These are phyloP conservation scores for Cassiopea andromeda DNA, from an alignment of 30 jellyfish, hydroid and myxozoan species.

Conservation along the genomic window DNA sequence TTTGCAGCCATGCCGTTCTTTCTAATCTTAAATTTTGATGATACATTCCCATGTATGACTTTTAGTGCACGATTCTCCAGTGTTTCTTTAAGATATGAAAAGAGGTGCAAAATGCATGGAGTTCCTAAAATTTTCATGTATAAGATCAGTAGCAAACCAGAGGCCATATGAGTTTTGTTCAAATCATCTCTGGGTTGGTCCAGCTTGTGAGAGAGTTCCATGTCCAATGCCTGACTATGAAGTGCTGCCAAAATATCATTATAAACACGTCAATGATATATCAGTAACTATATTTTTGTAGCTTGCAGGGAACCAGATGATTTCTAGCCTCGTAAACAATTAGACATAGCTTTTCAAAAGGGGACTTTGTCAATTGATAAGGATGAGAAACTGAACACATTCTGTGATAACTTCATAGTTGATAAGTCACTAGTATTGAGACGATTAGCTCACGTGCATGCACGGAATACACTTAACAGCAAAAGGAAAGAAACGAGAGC, in stretches of 20 bases:
- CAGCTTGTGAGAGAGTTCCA: conserved; percentile 6
- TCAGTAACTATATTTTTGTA: conserved; percentile 4
- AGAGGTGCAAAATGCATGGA: no score
- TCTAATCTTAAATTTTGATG: not conserved
- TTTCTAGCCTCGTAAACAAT: conserved; percentile 21
- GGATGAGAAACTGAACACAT: conserved; percentile 21
- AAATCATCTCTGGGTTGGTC: conserved; percentile 27
- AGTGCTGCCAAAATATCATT: conserved; percentile 21
- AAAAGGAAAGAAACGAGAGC: conserved; percentile 23
- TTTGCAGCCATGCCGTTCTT: not conserved
- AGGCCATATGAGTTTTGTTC: not conserved
- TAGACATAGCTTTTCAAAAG: conserved; percentile 3
- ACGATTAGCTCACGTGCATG: conserved; percentile 22
- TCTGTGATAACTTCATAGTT: conserved; percentile 23
- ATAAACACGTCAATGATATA: conserved; percentile 18
- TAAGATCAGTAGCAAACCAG: no score
- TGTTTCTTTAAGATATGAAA: no score
- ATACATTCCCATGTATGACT: no score
- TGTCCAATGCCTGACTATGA: conserved; percentile 20
- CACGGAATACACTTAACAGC: not conserved
- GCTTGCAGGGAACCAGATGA: conserved; percentile 22
- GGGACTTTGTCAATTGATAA: not conserved
- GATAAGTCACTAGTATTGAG: conserved; percentile 14
- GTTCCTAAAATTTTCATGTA: no score
- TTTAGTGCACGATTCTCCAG: no score